A percentile compares a stretch with the other conserved stretches of the same genome.
phyloP scores from a whole-genome alignment of 2,113 vertebrate species.

The Albula goreensis region DNA sequence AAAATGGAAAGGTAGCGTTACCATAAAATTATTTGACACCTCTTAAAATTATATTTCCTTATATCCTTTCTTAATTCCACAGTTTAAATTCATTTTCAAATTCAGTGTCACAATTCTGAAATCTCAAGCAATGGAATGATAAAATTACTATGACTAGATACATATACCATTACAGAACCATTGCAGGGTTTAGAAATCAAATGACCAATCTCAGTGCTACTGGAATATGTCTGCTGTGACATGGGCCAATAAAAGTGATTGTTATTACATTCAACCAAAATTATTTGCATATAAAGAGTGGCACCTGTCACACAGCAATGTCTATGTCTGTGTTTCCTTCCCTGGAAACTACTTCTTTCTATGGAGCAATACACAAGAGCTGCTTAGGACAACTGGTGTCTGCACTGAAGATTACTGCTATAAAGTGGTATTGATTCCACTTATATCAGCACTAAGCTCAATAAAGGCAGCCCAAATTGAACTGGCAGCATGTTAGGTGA shows the following conservation, averaged over 20 bases:
- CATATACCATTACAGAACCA: too few relatives aligned
- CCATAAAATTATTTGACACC: background rate
- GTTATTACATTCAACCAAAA: background rate
- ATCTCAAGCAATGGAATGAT: too few relatives aligned
- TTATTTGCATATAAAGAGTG: background rate
- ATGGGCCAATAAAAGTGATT: background rate
- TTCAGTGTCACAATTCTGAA: too few relatives aligned
- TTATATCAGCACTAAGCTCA: background rate
- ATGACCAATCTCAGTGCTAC: too few relatives aligned
- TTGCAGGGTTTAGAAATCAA: too few relatives aligned
- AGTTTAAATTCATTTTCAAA: background rate
- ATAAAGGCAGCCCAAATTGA: background rate
- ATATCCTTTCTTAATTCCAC: background rate
- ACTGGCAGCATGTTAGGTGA: background rate
- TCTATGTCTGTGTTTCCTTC: background rate
- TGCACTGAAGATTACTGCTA: background rate
- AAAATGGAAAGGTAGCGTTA: background rate
- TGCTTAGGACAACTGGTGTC: background rate
- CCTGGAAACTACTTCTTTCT: background rate
- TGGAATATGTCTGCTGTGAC: too few relatives aligned
- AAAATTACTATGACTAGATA: too few relatives aligned
- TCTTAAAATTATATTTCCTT: background rate
- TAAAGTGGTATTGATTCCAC: background rate
- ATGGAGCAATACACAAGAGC: background rate
- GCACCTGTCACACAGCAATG: background rate